These are phyloP conservation scores for Iphiclides podalirius DNA, from an alignment of 2,888 invertebrate species.

Conservation along the genomic window DNA sequence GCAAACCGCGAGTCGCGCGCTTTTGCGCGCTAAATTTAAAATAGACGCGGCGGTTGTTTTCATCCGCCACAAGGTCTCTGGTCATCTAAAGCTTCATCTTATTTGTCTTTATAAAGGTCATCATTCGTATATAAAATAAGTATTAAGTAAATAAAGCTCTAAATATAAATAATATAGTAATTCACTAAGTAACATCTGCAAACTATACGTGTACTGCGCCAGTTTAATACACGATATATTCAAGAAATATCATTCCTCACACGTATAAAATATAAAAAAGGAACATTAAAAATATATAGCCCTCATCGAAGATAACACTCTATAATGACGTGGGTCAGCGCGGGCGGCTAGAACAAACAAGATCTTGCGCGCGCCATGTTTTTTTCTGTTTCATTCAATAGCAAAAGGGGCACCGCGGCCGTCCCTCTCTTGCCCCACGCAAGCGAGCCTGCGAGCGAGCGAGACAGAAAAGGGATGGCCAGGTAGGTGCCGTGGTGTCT, in stretches of 20 bases:
- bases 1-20: too few species aligned
- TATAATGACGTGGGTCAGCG: conserved; percentile 75
- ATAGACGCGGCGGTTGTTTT: too few species aligned
- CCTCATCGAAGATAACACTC: conserved; percentile 74
- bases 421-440: conserved; percentile 32
- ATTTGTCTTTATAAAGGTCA: too few species aligned
- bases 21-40: too few species aligned
- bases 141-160: too few species aligned
- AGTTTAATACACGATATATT: conserved; percentile 61
- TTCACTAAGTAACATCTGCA: conserved; percentile 26
- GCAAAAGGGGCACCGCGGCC: conserved; percentile 33
- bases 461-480: conserved; percentile 52
- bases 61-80: too few species aligned
- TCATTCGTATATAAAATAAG: too few species aligned
- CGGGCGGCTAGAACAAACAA: conserved; percentile 78
- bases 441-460: conserved; percentile 30
- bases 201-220: conserved; percentile 44
- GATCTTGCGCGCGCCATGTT: conserved; percentile 52
- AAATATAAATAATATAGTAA: too few species aligned
- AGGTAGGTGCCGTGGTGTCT: conserved; percentile 76
- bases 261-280: conserved; percentile 56
- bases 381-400: conserved; percentile 51
- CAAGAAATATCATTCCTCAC: conserved; percentile 75
- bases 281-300: conserved; percentile 68
- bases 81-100: too few species aligned